These are phyloP conservation scores for Gallinago stenura DNA, from an alignment of 2,797 vertebrate species.

Conservation along the genomic window DNA sequence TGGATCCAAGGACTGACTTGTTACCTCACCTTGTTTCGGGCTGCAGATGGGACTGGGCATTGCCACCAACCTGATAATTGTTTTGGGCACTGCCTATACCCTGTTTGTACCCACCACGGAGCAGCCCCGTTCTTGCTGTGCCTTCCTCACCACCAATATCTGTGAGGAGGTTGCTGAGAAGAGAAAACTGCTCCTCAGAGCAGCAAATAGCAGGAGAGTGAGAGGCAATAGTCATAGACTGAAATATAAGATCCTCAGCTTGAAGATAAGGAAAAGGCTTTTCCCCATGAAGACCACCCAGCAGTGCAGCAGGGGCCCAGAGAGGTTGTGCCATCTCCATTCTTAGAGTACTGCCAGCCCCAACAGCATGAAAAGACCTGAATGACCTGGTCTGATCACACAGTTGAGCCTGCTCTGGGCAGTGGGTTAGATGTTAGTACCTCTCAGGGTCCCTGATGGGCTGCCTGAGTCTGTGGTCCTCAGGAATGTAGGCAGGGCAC, in stretches of 20 bases:
- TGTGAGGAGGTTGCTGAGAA: neutral
- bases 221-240: neutral
- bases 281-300: neutral
- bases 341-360: neutral
- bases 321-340: neutral
- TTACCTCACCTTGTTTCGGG: neutral
- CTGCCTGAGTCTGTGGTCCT: neutral
- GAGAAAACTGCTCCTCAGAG: neutral
- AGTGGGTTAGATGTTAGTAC: neutral
- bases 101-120: neutral
- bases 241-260: neutral
- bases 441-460: neutral
- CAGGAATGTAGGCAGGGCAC: neutral
- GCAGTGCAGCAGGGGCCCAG: neutral
- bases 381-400: neutral
- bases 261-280: neutral
- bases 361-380: neutral
- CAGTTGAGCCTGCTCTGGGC: neutral
- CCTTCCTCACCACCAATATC: neutral
- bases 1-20: neutral
- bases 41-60: neutral
- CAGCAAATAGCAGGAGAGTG: neutral
- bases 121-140: fast-evolving
- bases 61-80: neutral
- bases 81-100: neutral